phyloP scores from a whole-genome alignment of 2,888 invertebrate genomes.

The Trachelus troglodyta region DNA sequence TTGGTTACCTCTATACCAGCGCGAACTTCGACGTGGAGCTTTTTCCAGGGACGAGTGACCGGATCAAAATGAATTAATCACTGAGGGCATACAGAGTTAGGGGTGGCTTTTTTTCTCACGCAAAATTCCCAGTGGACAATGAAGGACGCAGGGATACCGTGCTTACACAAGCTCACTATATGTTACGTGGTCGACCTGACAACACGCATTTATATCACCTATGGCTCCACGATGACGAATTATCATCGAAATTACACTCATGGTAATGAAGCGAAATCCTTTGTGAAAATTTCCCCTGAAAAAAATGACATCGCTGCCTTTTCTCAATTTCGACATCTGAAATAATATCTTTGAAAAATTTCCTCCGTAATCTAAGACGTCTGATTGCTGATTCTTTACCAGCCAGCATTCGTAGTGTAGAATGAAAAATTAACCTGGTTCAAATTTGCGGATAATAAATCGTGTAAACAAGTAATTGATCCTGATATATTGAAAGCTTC shows the following conservation, averaged over 20 bases:
- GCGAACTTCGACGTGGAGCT: neutral
- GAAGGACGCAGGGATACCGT: neutral
- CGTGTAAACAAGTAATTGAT: neutral
- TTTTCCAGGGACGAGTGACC: neutral
- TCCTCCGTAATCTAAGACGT: neutral
- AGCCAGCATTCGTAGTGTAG: neutral
- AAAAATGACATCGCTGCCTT: neutral
- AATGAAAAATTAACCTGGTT: neutral
- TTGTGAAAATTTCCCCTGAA: neutral
- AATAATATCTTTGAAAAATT: neutral
- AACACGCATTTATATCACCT: conserved; percentile 28
- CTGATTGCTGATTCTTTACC: neutral
- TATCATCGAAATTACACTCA: conserved; percentile 19
- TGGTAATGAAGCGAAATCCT: neutral
- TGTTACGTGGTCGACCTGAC: conserved; percentile 11
- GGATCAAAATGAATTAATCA: conserved; percentile 1
- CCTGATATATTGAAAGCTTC: neutral
- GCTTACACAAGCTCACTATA: neutral
- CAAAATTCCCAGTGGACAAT: neutral
- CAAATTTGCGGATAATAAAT: neutral
- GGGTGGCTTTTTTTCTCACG: neutral
- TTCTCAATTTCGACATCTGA: neutral
- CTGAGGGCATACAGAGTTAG: neutral
- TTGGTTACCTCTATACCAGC: neutral
- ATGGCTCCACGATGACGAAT: conserved; percentile 36